Conservation (phyloP, 2,797 vertebrate genomes). For the Avahi laniger region DNA sequence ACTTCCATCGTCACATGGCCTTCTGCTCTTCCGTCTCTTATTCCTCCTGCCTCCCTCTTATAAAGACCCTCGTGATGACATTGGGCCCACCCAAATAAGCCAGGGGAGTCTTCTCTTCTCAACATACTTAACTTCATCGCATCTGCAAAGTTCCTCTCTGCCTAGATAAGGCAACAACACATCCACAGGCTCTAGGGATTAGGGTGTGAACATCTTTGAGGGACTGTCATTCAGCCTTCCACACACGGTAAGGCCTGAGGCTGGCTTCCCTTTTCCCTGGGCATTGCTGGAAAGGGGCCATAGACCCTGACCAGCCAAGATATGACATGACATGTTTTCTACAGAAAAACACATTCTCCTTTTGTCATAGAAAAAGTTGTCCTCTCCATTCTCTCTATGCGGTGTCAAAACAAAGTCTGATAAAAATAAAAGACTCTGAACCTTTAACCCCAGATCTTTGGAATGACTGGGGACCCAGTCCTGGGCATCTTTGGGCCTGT, state of each 20-base stretch:
- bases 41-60: not conserved
- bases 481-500: no score
- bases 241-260: not conserved
- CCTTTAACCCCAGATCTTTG: not conserved
- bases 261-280: not conserved
- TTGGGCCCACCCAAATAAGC: not conserved
- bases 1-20: not conserved
- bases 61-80: not conserved
- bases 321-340: not conserved
- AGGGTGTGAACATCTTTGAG: not conserved
- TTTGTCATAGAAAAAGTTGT: not conserved
- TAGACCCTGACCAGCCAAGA: not conserved
- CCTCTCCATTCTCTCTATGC: not conserved
- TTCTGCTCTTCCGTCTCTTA: not conserved
- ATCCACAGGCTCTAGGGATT: not conserved
- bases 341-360: not conserved
- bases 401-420: not conserved
- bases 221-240: not conserved
- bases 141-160: not conserved
- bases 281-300: fast-evolving
- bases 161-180: not conserved
- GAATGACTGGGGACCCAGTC: not conserved
- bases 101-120: not conserved
- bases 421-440: not conserved
- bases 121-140: not conserved